phyloP scores from a whole-genome alignment of 2,888 invertebrate genomes.

The Drosophila peninsularis region DNA sequence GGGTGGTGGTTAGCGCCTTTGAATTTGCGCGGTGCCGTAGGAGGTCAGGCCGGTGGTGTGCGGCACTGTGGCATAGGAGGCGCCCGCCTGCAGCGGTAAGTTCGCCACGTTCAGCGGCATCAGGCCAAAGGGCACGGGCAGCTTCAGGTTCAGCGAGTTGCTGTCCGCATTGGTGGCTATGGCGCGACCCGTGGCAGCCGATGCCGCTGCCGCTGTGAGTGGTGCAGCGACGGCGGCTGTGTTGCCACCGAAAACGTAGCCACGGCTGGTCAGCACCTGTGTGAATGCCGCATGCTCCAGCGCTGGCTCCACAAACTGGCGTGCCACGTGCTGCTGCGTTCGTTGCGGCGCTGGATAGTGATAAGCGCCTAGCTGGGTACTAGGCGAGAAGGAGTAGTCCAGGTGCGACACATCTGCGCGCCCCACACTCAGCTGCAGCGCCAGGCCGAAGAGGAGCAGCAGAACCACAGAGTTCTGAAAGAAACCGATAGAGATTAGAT shows the following conservation, averaged over 20 bases:
- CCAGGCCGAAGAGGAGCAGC: slow-evolving; percentile 15
- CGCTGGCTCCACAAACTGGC: slow-evolving; percentile 70
- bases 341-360: slow-evolving; percentile 74
- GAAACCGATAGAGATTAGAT: slow-evolving; percentile 37
- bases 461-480: slow-evolving; percentile 41
- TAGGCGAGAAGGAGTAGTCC: slow-evolving; percentile 60
- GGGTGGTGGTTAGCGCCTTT: slow-evolving; percentile 59
- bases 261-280: slow-evolving; percentile 76
- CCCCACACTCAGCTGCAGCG: slow-evolving; percentile 36
- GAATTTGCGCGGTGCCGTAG: slow-evolving; percentile 78
- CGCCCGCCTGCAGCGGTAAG: slow-evolving; percentile 78
- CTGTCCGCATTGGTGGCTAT: slow-evolving; percentile 44
- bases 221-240: slow-evolving; percentile 30
- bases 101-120: slow-evolving; percentile 78
- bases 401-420: slow-evolving; percentile 63
- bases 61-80: slow-evolving; percentile 75
- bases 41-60: slow-evolving; percentile 76
- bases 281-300: slow-evolving; percentile 81
- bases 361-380: slow-evolving; percentile 66
- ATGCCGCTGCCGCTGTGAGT: background rate
- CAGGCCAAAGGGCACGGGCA: slow-evolving; percentile 78
- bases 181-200: slow-evolving; percentile 42
- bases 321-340: slow-evolving; percentile 45
- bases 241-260: slow-evolving; percentile 65
- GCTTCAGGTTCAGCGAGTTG: slow-evolving; percentile 76